Evolutionary conservation across 2,797 vertebrate genomes (phyloP).

Genomic region (Clarias platycephalus): DNA sequence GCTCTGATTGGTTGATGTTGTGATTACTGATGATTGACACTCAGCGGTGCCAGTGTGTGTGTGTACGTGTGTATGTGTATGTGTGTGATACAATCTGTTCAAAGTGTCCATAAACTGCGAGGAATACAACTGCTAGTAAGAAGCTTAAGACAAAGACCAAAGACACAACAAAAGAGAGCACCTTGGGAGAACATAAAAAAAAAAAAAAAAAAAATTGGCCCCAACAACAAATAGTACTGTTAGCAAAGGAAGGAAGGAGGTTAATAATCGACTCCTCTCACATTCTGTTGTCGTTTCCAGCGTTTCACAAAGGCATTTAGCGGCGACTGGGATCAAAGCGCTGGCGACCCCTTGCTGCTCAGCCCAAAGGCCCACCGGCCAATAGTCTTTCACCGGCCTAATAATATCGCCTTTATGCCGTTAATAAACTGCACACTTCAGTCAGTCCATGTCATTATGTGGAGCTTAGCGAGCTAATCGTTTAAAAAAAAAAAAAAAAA

Average conservation of each 20-base stretch:
- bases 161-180: constrained; percentile 1
- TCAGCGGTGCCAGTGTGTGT: background rate
- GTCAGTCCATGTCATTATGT: constrained; percentile 85
- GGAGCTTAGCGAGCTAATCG: constrained; percentile 86
- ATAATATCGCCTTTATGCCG: constrained; percentile 89
- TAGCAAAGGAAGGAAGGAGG: constrained; percentile 44
- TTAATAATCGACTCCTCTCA: constrained; percentile 84
- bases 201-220: background rate
- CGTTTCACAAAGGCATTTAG: constrained; percentile 88
- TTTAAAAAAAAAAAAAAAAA: constrained; percentile 69
- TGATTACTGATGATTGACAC: background rate
- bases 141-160: constrained; percentile 16
- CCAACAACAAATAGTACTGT: constrained; percentile 21
- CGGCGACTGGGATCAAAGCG: constrained; percentile 87
- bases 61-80: no score
- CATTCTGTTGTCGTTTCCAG: constrained; percentile 77
- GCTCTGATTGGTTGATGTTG: background rate
- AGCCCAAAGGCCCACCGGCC: constrained; percentile 81
- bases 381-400: constrained; percentile 78
- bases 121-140: background rate
- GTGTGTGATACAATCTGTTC: background rate
- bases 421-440: constrained; percentile 89
- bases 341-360: constrained; percentile 77
- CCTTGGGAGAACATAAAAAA: background rate
- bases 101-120: background rate